A percentile compares a stretch with the other conserved stretches of the same genome.
Evolutionary conservation across 2,888 invertebrate species (phyloP).

Genomic region (Nymphalis polychloros): DNA sequence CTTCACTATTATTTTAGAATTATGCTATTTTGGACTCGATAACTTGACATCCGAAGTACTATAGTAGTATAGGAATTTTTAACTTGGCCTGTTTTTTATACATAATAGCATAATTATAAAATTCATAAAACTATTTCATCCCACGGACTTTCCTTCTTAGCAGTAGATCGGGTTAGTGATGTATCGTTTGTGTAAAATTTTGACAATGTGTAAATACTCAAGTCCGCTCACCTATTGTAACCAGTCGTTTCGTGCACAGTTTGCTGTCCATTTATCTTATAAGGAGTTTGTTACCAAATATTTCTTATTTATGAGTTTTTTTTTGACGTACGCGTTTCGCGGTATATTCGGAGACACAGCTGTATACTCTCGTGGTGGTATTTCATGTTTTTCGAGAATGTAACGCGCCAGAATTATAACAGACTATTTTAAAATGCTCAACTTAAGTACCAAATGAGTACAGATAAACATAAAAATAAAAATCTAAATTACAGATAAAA

Average conservation of each 20-base stretch:
- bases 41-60: not conserved
- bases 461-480: not conserved
- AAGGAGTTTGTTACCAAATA: conserved; percentile 81
- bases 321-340: conserved; percentile 47
- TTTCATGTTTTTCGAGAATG: not conserved
- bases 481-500: not conserved
- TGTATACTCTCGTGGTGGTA: conserved; percentile 26
- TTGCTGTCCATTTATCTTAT: conserved; percentile 53
- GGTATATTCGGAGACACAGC: conserved; percentile 40
- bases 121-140: conserved; percentile 25
- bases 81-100: not conserved
- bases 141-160: conserved; percentile 50
- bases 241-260: conserved; percentile 53
- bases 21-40: conserved; percentile 17
- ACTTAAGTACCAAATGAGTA: not conserved
- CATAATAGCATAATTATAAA: conserved; percentile 21
- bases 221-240: conserved; percentile 49
- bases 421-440: not conserved
- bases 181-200: conserved; percentile 52
- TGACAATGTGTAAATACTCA: conserved; percentile 69
- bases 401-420: not conserved
- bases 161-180: conserved; percentile 69
- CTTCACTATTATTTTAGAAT: conserved; percentile 27
- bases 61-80: not conserved
- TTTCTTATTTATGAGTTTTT: conserved; percentile 70